Base-by-base conservation (phyloP, 2,797 vertebrate genomes). In the Rhadinocentrus ornatus region DNA sequence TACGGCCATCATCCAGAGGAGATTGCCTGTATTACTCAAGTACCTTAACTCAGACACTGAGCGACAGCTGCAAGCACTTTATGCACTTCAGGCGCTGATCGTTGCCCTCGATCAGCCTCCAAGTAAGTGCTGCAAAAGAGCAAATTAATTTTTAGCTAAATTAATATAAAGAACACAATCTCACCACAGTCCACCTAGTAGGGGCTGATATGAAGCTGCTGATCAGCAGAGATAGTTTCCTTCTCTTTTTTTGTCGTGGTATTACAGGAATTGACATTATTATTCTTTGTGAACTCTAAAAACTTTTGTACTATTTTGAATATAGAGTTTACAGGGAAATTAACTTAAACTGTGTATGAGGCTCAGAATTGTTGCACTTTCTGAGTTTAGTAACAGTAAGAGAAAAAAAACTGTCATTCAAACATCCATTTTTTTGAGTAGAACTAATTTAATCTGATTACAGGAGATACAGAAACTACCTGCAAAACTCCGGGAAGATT, bases 51-150 rank as follows among this genome's bases (percentile, higher is more conserved):
- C 96, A 69, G 97, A 99, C 91, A 97, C 97, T 61, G 97, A 99
- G 95, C 96, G 96, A 94, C 97, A 99, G 93, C 95, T 99, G 92
- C 96, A 99, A 97, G 98, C 97, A 96, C 98, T 99, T 97, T 99
- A 99, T 95, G 98, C 98, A 95, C 96, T 99, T 94, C 98, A 99
- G 93, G 96, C 96, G 80, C 96, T 98, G 90, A 95, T 99, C 91
- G 97, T 99, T 88, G 93, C 96, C 91, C 96, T 99, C 80, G 97
- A 99, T 92, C 97, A 99, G 86, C 97, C 97, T 94, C 96, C 97
- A 75, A 99, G 98, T 99, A 95, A 97, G 98, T 97, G 74, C 48
- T 44, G 0, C 66, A 0, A 66, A 62, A 46, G 6, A 16, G 6
- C 62, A 27, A 32, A 34, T 26, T 7, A 20, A 20, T 52, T 24